Evolutionary conservation across 1,140 invertebrate genomes (phyloP), one percentile per base, ranked within the genome.

Genomic region (Dufourea novaeangliae): DNA sequence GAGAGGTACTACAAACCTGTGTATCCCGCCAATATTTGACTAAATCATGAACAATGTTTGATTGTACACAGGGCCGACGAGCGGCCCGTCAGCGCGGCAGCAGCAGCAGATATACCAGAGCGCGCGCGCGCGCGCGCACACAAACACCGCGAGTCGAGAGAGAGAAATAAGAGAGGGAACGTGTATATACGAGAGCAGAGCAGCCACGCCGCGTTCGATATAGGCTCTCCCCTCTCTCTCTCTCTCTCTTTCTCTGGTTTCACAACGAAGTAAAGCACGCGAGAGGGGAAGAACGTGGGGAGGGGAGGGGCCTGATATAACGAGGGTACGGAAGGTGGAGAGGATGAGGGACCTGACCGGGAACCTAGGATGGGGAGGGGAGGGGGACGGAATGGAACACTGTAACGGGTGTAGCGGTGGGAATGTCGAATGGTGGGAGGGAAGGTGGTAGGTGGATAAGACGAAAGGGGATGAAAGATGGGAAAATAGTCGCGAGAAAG

Each of bases 31-130:
- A 92, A 92, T 92, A 92, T 92, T 92, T 92, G 91, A 91, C 91
- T 89, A 92, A 92, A 92, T 92, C 90, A 92, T 92, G 91, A 92
- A 92, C 91, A 92, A 92, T 92, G 91, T 92, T 92, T 92, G 89
- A 92, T 92, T 90, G 90, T 89, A 91, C 88, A 91, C 88, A 88
- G 81, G 86, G 84, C 83, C 71, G 71, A n/a, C n/a, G n/a, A n/a
- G n/a, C n/a, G n/a, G n/a, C n/a, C n/a, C n/a, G n/a, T n/a, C n/a
- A n/a, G n/a, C n/a, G n/a, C n/a, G n/a, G n/a, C n/a, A n/a, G n/a
- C n/a, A n/a, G n/a, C n/a, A n/a, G n/a, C n/a, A n/a, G n/a, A n/a
- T n/a, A n/a, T n/a, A n/a, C n/a, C n/a, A n/a, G n/a, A 50, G 41
- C 67, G 54, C 46, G 46, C 67, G 69, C 61, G 39, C 71, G 3